Conservation (phyloP, 1,140 invertebrate species). For the Nephotettix cincticeps region DNA sequence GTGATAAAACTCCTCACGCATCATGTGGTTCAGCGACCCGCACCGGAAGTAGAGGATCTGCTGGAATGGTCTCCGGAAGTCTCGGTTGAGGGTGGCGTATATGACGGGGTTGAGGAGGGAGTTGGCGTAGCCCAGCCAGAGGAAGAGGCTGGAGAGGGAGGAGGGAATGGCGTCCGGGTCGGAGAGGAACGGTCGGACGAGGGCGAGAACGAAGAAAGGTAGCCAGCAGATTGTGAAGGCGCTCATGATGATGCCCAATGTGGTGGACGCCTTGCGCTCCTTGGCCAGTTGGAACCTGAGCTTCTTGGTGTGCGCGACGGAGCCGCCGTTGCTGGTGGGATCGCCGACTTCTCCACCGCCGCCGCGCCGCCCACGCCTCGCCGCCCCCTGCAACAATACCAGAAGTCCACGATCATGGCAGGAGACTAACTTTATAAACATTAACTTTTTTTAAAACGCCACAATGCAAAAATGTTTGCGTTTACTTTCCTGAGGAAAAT, state of each 20-base stretch:
- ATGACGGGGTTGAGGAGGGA: slow-evolving; percentile 91
- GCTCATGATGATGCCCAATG: slow-evolving; percentile 96
- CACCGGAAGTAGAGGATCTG: slow-evolving; percentile 82
- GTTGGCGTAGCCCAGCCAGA: slow-evolving; percentile 94
- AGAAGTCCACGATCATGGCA: neutral
- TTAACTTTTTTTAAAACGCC: neutral
- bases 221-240: slow-evolving; percentile 97
- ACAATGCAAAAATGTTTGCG: neutral
- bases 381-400: slow-evolving; percentile 38
- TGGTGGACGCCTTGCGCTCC: slow-evolving; percentile 92
- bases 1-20: slow-evolving; percentile 90
- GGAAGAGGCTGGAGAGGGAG: slow-evolving; percentile 62
- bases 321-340: slow-evolving; percentile 37
- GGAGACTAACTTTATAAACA: neutral
- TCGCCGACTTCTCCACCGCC: slow-evolving; percentile 23
- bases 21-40: slow-evolving; percentile 84
- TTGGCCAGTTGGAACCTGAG: slow-evolving; percentile 79
- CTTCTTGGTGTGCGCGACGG: slow-evolving; percentile 58
- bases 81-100: slow-evolving; percentile 87
- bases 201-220: slow-evolving; percentile 92
- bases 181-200: slow-evolving; percentile 77
- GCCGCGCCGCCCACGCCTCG: slow-evolving; percentile 43
- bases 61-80: slow-evolving; percentile 91
- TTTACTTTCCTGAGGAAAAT: neutral
- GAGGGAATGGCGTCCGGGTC: slow-evolving; percentile 61